phyloP scores from a whole-genome alignment of 2,113 vertebrate species.

The Burhinus bistriatus region DNA sequence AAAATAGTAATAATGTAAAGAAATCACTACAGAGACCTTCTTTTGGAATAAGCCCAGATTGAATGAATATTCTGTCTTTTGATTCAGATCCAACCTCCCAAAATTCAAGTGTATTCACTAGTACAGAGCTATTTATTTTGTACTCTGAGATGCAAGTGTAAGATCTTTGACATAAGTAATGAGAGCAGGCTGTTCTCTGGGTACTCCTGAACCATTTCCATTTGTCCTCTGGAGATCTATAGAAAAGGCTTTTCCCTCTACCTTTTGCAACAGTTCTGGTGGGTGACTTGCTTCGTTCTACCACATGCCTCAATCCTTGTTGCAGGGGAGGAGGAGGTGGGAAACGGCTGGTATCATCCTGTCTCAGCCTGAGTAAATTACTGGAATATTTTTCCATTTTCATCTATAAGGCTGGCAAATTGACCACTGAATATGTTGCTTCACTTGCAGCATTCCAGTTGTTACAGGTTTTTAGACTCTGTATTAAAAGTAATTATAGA shows the following conservation, averaged over 20 bases:
- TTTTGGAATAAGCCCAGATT: background rate
- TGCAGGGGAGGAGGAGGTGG: background rate
- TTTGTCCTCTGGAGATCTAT: background rate
- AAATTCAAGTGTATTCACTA: background rate
- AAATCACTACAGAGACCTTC: background rate
- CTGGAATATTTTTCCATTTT: background rate
- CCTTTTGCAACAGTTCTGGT: background rate
- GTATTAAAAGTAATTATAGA: background rate
- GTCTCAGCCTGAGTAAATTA: background rate
- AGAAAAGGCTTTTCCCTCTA: background rate
- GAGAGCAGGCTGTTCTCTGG: background rate
- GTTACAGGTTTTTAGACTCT: background rate
- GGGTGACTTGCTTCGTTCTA: background rate
- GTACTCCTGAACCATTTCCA: background rate
- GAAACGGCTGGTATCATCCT: rapidly evolving
- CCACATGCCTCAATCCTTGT: background rate
- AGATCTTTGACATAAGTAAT: background rate
- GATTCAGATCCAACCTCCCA: background rate
- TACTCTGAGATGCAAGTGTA: background rate
- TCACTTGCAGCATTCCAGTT: background rate
- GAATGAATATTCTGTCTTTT: background rate
- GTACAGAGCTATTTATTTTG: background rate
- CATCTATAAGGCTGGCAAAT: background rate
- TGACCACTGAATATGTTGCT: background rate
- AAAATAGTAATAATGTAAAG: background rate